Evolutionary conservation across 2,888 invertebrate genomes (phyloP).

Genomic region (Danaus chrysippus): DNA sequence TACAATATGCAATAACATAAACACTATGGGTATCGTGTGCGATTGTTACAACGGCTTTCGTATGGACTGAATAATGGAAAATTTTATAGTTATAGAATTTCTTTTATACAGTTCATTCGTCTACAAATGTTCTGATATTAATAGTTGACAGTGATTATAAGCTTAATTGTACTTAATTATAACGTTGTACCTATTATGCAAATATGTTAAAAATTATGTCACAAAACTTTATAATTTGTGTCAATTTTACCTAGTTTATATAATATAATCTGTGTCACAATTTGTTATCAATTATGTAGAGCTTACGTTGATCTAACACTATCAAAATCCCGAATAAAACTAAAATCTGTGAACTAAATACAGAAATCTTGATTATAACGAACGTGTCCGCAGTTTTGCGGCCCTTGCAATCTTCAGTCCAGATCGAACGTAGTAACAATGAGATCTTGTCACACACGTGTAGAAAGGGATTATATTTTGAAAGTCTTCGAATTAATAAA

Average conservation of each 20-base stretch:
- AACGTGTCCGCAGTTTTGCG: constrained; percentile 50
- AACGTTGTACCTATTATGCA: no score
- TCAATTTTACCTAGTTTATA: no score
- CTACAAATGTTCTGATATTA: no score
- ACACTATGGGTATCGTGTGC: constrained; percentile 21
- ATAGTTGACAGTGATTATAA: no score
- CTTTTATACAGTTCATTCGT: no score
- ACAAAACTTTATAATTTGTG: no score
- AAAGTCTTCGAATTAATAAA: constrained; percentile 14
- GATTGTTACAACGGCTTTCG: constrained; percentile 18
- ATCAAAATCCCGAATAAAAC: constrained; percentile 29
- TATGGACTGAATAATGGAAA: constrained; percentile 12
- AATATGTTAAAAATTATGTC: no score
- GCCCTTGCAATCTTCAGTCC: constrained; percentile 47
- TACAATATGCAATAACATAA: constrained; percentile 33
- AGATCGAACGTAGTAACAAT: constrained; percentile 56
- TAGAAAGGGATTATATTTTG: constrained; percentile 47
- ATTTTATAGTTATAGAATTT: no score
- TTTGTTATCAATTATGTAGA: no score
- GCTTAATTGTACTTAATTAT: no score
- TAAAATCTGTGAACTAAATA: constrained; percentile 38
- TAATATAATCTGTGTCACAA: no score
- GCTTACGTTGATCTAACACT: neutral
- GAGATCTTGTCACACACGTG: constrained; percentile 73
- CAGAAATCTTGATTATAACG: constrained; percentile 39